Base-by-base conservation (phyloP, 2,888 invertebrate genomes). In the Himalopsyche kuldschensis region DNA sequence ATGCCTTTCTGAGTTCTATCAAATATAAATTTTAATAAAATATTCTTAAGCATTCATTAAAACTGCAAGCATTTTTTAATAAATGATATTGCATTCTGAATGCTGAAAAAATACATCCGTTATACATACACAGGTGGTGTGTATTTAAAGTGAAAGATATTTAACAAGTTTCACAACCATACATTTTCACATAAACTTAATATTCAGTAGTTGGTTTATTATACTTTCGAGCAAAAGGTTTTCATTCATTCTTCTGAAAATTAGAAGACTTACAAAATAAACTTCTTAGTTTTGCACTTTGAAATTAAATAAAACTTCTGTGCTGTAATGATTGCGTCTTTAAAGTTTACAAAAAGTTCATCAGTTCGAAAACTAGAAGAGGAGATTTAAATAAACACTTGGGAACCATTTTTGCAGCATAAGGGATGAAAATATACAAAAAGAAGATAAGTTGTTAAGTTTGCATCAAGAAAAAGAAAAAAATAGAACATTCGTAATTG, bases 1-100 rank as follows among this genome's bases (percentile, higher is more conserved):
- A 69, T 69, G 69, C 69, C 55, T 69, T 69, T 30, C 27, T 69
- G 69, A 69, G 30, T 27, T 69, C 69, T 69, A 69, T 11, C 69
- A n/a, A 69, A 69, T 41, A 41, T 69, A 69, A 5, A 69, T 69
- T 69, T 69, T 69, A 69, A 69, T 69, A 69, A 30, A 69, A 69
- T 30, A 69, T 82, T 83, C 84, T 81, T 79, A 48, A 85, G 78
- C 83, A 83, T 78, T 81, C 79, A 79, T 81, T 81, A 79, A 77
- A 69, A 78, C 27, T 82, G 82, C 63, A 63, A 84, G 85, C 75
- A 78, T 85, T 85, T 84, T 69, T 85, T 85, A 85, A 84, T 85
- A 84, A 84, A 85, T 84, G 80, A 79, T 83, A 82, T 84, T 84
- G 84, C 63, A 20, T 80, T 76, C 3, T 1, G 30, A 69, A 69